Evolutionary conservation across 2,113 vertebrate species (phyloP), one percentile per base, ranked within the genome.

Genomic region (Phylloscopus trochiloides): DNA sequence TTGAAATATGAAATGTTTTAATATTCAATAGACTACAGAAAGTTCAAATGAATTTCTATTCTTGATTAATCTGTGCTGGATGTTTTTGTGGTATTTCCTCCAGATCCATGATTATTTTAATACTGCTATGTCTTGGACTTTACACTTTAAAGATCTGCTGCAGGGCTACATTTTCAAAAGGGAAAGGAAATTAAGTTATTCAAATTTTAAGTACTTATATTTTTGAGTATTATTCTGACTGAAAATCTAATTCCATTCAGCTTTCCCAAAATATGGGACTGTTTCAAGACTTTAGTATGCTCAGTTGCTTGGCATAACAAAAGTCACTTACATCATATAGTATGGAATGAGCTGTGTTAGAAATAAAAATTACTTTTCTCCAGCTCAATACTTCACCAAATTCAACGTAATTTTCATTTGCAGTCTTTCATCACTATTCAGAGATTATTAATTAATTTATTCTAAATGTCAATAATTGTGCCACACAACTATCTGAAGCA

Each of bases 1-100:
- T 89, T 89, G 40, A 96, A 96, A 92, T 91, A 92, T 38, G 65
- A 86, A 85, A 89, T 54, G 3, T 54, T 92, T 94, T 94, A 93
- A 94, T 94, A 95, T 96, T 95, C 89, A 96, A 72, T 61, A 89
- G 52, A 80, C 48, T 21, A 81, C 40, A 81, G n/a, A 82, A 92
- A 92, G 61, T 95, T 92, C 92, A 88, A 96, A 95, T 94, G 13
- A 91, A 92, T 95, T 94, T 94, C 89, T 94, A 72, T 81, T 92
- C 86, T 89, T 94, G 88, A 87, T 96, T 92, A 92, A 92, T 63
- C 40, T 65, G 55, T 52, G 45, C 40, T 85, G 57, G 62, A 79
- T 89, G 45, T 65, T 96, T 96, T 84, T 89, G 36, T 92, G 62
- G 42, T 85, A 42, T 67, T 96, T 95, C 43, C 52, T 92, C 57